phyloP scores from a whole-genome alignment of 2,888 invertebrate species.

The Aporophyla lueneburgensis region DNA sequence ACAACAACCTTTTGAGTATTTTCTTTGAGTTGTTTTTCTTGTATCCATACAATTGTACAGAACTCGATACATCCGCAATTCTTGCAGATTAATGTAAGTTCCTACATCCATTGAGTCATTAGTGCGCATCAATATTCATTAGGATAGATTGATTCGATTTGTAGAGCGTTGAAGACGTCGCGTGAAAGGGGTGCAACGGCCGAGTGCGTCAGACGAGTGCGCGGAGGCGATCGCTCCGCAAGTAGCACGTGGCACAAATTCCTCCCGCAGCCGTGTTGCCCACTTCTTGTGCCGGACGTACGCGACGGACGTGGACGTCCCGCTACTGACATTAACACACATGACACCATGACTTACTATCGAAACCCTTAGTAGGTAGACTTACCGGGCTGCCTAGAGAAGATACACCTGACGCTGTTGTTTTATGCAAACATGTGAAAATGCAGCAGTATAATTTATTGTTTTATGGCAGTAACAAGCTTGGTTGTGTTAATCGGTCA shows the following conservation, averaged over 20 bases:
- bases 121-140: constrained; percentile 81
- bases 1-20: constrained; percentile 31
- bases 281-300: constrained; percentile 84
- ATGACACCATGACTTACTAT: constrained; percentile 62
- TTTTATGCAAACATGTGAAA: constrained; percentile 30
- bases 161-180: constrained; percentile 87
- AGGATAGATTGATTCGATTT: constrained; percentile 84
- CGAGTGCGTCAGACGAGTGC: constrained; percentile 77
- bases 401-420: constrained; percentile 15
- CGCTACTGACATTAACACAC: constrained; percentile 71
- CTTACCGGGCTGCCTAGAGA: constrained; percentile 5
- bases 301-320: constrained; percentile 80
- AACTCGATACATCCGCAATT: constrained; percentile 73
- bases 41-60: constrained; percentile 28
- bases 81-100: constrained; percentile 69
- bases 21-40: constrained; percentile 34
- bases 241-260: constrained; percentile 87
- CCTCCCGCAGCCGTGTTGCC: constrained; percentile 82
- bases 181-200: constrained; percentile 90
- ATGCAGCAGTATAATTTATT: constrained; percentile 23
- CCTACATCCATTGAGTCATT: constrained; percentile 68
- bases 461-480: neutral
- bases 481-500: constrained; percentile 55
- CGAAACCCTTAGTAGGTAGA: constrained; percentile 44
- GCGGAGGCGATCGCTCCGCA: constrained; percentile 70